Evolutionary conservation across 2,113 vertebrate genomes (phyloP).

Genomic region (Corythoichthys haematopterus): DNA sequence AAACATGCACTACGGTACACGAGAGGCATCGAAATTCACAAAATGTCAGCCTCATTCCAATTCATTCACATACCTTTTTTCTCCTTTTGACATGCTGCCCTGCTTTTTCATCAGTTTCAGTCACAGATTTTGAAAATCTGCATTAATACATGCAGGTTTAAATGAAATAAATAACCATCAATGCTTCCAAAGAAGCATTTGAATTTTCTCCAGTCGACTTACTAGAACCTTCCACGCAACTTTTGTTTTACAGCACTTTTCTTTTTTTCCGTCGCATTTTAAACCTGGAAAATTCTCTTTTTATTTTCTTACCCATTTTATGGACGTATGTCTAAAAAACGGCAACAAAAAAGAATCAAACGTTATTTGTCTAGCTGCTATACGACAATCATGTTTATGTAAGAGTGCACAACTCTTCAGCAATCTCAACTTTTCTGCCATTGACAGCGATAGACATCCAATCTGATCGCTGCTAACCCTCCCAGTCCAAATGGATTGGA

Average conservation of each 20-base stretch:
- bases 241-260: not conserved
- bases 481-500: no score
- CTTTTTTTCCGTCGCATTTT: not conserved
- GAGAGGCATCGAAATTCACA: slow-evolving; percentile 25
- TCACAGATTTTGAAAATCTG: not conserved
- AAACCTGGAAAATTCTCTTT: not conserved
- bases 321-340: not conserved
- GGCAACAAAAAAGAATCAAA: not conserved
- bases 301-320: not conserved
- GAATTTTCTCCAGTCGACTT: not conserved
- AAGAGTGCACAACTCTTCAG: no score
- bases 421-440: no score
- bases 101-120: slow-evolving; percentile 8
- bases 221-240: not conserved
- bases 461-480: no score
- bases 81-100: slow-evolving; percentile 35
- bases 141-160: slow-evolving; percentile 29
- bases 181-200: not conserved
- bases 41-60: not conserved
- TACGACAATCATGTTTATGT: not conserved
- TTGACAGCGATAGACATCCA: no score
- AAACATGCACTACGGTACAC: slow-evolving; percentile 53
- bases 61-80: slow-evolving; percentile 25
- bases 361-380: not conserved
- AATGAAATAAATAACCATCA: slow-evolving; percentile 15